Base-by-base conservation (phyloP, 2,888 invertebrate species). In the Aphidius colemani region DNA sequence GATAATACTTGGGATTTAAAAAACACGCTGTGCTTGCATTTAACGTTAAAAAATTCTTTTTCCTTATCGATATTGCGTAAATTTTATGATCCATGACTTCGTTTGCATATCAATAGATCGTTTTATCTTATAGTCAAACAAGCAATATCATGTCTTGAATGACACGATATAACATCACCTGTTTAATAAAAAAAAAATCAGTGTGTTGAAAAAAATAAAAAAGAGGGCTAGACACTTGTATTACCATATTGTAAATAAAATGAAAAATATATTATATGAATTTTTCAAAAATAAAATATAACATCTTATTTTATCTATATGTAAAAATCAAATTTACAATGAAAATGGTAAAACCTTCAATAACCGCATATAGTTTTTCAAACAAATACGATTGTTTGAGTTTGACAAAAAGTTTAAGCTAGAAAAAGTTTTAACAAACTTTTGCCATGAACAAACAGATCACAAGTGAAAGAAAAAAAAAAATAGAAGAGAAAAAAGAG, bases 101-200 rank as follows among this genome's bases (percentile, higher is more conserved):
- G 74, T 77, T 77, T 77, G 76, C 76, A 78, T 78, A 77, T 75
- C 77, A 75, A 75, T 75, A 67, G 71, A 63, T 69, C 30, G 30
- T 30, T 30, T 30, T 30, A 30, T 30, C 30, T 30, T 30, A 30
- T 30, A 30, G 30, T 30, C 30, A 30, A 30, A 30, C 30, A 30
- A 30, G 30, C 30, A 30, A 30, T 30, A 30, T 30, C 30, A 30
- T 30, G 5, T 30, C 30, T 30, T 30, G 30, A 30, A 30, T 30
- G 30, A 30, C 30, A 30, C 30, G 30, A 30, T 30, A 30, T 30
- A 30, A 30, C 30, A 30, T 30, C 30, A 30, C 30, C 30, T 30
- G 30, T 30, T 30, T 30, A 30, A 30, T 30, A 30, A 30, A 30
- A 30, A 30, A 30, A 30, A 30, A 30, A 30, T 2, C 30, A 30